Percentiles rank a stretch among this genome's conserved stretches.
Evolutionary conservation across 1,140 invertebrate species (phyloP).

Genomic region (Hermatobates lingyangjiaoensis): DNA sequence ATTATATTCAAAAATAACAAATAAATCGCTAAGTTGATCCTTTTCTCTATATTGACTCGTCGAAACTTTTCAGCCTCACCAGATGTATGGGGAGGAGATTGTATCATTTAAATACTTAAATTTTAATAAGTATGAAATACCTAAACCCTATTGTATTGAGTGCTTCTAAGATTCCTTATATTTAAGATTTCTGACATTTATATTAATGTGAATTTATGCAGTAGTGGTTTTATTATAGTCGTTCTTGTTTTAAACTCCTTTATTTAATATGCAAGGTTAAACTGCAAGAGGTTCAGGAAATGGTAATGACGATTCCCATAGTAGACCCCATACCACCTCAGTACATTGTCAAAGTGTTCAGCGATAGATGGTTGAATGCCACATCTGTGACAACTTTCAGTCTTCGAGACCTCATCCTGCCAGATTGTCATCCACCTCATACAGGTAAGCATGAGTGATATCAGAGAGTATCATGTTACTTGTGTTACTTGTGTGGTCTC

Average conservation of each 20-base stretch:
- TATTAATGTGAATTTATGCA: too few species aligned
- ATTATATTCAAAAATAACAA: too few species aligned
- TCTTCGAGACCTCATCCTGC: constrained; percentile 78
- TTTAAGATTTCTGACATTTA: too few species aligned
- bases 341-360: constrained; percentile 73
- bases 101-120: too few species aligned
- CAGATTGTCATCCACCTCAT: constrained; percentile 80
- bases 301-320: constrained; percentile 92
- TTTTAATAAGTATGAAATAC: too few species aligned
- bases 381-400: constrained; percentile 52
- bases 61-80: too few species aligned
- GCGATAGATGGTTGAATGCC: constrained; percentile 80
- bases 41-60: too few species aligned
- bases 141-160: too few species aligned
- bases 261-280: too few species aligned
- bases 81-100: too few species aligned
- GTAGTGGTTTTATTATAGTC: constrained; percentile 8
- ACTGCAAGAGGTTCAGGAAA: constrained; percentile 63
- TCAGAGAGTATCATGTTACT: background rate
- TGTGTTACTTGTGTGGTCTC: background rate
- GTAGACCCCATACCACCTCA: constrained; percentile 76
- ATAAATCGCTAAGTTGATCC: too few species aligned
- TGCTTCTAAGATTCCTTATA: too few species aligned
- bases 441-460: constrained; percentile 62
- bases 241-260: background rate